Evolutionary conservation across 1,140 invertebrate genomes (phyloP).

Genomic region (Aphidius gifuensis): DNA sequence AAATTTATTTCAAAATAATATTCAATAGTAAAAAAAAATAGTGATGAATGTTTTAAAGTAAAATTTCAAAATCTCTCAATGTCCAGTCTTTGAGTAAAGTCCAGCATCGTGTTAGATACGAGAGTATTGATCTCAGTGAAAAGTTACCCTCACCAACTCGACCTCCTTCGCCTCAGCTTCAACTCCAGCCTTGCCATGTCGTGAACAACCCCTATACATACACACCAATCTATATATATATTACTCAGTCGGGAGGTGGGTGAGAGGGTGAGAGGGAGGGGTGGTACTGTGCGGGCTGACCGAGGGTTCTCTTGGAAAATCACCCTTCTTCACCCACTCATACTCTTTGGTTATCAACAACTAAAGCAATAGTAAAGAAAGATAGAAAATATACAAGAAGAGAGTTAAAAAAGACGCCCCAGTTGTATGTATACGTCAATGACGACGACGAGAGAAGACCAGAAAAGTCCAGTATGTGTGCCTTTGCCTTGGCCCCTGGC

Average conservation of each 20-base stretch:
- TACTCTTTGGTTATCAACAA: background rate
- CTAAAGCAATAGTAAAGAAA: background rate
- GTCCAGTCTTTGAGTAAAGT: conserved; percentile 43
- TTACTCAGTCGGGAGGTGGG: background rate
- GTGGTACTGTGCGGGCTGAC: conserved; percentile 14
- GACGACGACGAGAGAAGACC: background rate
- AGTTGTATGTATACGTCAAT: background rate
- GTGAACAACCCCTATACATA: conserved; percentile 38
- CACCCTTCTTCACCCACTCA: conserved; percentile 9
- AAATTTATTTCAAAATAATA: too few species aligned
- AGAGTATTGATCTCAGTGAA: conserved; percentile 53
- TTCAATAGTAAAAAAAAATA: conserved; percentile 16
- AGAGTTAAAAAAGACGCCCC: background rate
- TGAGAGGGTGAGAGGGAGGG: conserved; percentile 1
- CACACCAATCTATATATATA: background rate
- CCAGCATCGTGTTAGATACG: conserved; percentile 52
- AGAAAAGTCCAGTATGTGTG: background rate
- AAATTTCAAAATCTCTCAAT: conserved; percentile 47
- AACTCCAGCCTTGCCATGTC: conserved; percentile 32
- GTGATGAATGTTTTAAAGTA: conserved; percentile 35
- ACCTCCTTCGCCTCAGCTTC: conserved; percentile 35
- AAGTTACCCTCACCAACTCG: conserved; percentile 41
- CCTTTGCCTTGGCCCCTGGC: background rate
- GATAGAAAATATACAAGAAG: too few species aligned
- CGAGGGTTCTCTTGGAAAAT: conserved; percentile 35